Base-by-base conservation (phyloP, 2,888 invertebrate species). In the Syrphus vitripennis region DNA sequence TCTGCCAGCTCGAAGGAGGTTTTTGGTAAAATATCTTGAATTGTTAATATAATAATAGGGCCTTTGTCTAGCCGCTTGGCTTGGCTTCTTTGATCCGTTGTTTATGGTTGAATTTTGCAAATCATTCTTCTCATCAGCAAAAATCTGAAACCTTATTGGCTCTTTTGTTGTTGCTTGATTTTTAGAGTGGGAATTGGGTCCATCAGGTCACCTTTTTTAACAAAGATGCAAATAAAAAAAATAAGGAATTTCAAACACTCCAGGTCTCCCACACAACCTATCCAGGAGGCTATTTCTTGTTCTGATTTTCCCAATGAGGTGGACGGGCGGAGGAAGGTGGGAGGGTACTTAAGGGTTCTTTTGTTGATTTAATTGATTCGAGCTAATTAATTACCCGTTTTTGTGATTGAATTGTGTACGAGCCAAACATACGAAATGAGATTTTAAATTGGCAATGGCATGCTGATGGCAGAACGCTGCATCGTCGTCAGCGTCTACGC, bases 281-380 rank as follows among this genome's bases (percentile, higher is more conserved):
- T n/a, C 5, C 4, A 65, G 34, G 21, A 19, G 31, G 31, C 7
- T 12, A 48, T 50, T 67, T 48, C 65, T 67, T 67, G 48, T 34
- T 34, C 31, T 67, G 61, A 9, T 42, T 12, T 16, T 48, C 40
- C 42, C 40, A 40, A 10, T 16, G n/a, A 7, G 12, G 16, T 2
- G 3, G 6, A 16, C 4, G 19, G 3, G 50, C 1, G 6, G 2
- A 14, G 19, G 37, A 0, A 1, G 1, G 14, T 7, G 45, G 59
- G 4, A 16, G 19, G 12, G 45, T 55, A 53, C 76, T 80, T 76
- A 84, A 71, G 71, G 65, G 83, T 71, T 71, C 26, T 67, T n/a
- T 74, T 82, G 81, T 86, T 72, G 82, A 77, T 86, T 86, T 86
- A 86, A 86, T 82, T 86, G 84, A 86, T 86, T 86, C 76, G 67